Evolutionary conservation across 2,888 invertebrate genomes (phyloP).

Genomic region (Apotomis capreana): DNA sequence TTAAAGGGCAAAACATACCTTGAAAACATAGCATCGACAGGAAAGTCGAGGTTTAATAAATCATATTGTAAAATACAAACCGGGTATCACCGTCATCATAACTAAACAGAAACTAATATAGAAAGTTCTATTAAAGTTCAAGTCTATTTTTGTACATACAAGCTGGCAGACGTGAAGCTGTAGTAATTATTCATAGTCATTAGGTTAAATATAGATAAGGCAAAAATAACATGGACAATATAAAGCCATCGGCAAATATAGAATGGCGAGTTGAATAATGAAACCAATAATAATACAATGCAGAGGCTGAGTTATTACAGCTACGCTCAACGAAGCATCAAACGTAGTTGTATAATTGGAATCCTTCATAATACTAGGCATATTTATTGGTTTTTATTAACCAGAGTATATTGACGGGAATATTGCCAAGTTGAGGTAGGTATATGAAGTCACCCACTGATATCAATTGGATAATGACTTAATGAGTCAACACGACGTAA

Average conservation of each 20-base stretch:
- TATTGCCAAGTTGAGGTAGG: background rate
- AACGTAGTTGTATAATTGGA: slow-evolving; percentile 30
- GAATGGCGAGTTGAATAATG: slow-evolving; percentile 17
- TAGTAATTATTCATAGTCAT: background rate
- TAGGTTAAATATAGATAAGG: background rate
- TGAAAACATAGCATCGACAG: too few relatives aligned
- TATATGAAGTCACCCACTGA: background rate
- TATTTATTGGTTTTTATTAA: slow-evolving; percentile 17
- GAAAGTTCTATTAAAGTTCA: background rate
- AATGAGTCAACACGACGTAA: background rate
- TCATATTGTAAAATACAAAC: too few relatives aligned
- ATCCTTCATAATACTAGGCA: slow-evolving; percentile 10
- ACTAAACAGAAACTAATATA: too few relatives aligned
- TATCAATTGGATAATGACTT: background rate
- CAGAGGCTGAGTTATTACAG: slow-evolving; percentile 24
- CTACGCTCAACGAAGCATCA: slow-evolving; percentile 30
- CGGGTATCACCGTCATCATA: too few relatives aligned
- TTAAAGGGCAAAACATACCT: background rate
- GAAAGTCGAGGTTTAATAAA: too few relatives aligned
- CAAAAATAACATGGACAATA: background rate
- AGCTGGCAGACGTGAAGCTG: background rate
- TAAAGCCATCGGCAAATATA: background rate
- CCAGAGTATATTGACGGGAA: background rate
- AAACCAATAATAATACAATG: slow-evolving; percentile 31
- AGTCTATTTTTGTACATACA: background rate